Conservation (phyloP, 2,797 vertebrate species). For the Liparis tanakae region DNA sequence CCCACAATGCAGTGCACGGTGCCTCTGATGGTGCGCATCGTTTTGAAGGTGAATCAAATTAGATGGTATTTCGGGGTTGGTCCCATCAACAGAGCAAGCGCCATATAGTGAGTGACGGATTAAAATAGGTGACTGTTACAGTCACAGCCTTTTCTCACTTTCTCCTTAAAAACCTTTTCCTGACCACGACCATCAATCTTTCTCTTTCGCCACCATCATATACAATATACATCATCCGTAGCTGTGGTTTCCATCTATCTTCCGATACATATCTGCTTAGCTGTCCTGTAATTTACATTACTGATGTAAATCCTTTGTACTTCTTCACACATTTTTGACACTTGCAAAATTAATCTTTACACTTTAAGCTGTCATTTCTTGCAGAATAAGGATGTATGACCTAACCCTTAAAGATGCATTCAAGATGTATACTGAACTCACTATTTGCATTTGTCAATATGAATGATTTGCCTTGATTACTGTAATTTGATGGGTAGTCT, state of each 20-base stretch:
- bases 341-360: conserved; percentile 7
- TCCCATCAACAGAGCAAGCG: conserved; percentile 24
- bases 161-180: conserved; percentile 45
- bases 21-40: conserved; percentile 26
- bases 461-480: conserved; percentile 26
- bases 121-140: conserved; percentile 34
- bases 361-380: neutral
- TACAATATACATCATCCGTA: conserved; percentile 49
- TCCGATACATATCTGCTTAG: conserved; percentile 29
- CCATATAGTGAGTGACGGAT: conserved; percentile 56
- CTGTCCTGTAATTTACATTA: conserved; percentile 35
- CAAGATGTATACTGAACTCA: neutral
- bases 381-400: neutral
- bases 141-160: conserved; percentile 33
- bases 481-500: conserved; percentile 20
- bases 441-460: conserved; percentile 11
- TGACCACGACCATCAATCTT: conserved; percentile 49
- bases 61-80: conserved; percentile 45
- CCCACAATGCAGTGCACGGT: conserved; percentile 30
- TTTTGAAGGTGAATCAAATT: conserved; percentile 64
- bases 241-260: conserved; percentile 56
- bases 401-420: neutral
- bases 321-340: conserved; percentile 25
- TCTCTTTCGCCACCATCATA: conserved; percentile 29
- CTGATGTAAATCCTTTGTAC: conserved; percentile 23